Evolutionary conservation across 2,113 vertebrate species (phyloP).

Genomic region (Equus quagga): DNA sequence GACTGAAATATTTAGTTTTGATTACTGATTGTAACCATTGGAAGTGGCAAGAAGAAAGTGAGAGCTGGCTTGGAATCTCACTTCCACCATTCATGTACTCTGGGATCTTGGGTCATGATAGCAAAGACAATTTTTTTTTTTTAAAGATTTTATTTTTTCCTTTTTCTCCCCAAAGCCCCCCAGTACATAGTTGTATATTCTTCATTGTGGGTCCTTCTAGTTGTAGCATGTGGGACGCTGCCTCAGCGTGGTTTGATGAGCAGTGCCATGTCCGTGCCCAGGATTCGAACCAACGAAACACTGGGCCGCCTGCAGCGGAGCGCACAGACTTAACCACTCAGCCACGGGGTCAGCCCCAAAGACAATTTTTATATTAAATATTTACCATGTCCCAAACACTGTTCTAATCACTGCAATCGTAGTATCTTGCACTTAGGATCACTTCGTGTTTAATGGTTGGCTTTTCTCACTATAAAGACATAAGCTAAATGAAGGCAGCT

Average conservation of each 20-base stretch:
- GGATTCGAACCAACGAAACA: no score
- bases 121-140: background rate
- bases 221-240: no score
- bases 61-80: background rate
- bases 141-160: no score
- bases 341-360: background rate
- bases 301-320: no score
- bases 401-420: background rate
- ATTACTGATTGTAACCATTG: background rate
- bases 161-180: no score
- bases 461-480: background rate
- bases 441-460: background rate
- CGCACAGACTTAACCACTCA: no score
- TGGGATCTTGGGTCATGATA: background rate
- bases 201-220: no score
- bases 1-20: background rate
- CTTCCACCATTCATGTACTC: background rate
- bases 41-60: background rate
- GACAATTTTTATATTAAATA: background rate
- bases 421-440: background rate
- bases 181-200: no score
- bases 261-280: no score
- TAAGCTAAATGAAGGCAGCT: background rate
- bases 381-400: background rate
- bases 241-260: no score